Percentiles rank a stretch among this genome's conserved stretches.
Conservation (phyloP, 2,797 vertebrate species). For the Paedocypris micromegethes region DNA sequence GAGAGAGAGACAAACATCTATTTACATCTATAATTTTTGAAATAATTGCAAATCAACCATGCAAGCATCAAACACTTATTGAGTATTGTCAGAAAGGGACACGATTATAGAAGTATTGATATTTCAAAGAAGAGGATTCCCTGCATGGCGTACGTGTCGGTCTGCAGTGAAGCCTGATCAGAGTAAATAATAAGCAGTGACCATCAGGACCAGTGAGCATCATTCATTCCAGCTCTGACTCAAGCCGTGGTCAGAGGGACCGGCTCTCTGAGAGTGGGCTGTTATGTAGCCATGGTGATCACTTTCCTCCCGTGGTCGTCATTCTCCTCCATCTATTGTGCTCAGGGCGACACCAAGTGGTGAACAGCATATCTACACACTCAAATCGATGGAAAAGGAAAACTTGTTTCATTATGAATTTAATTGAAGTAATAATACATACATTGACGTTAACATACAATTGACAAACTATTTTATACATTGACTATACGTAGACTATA, state of each 20-base stretch:
- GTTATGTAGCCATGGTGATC: conserved; percentile 55
- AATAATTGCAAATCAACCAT: too few species aligned
- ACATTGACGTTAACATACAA: too few species aligned
- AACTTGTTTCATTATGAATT: too few species aligned
- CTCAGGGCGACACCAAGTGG: conserved; percentile 44
- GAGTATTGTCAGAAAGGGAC: neutral
- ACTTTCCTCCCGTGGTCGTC: conserved; percentile 28
- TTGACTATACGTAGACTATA: too few species aligned
- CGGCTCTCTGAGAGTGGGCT: conserved; percentile 51
- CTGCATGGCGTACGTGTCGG: neutral
- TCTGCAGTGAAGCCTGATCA: conserved; percentile 26
- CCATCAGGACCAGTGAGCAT: conserved; percentile 37
- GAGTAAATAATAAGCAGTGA: conserved; percentile 22
- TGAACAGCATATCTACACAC: neutral
- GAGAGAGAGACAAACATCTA: too few species aligned
- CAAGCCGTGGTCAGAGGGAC: conserved; percentile 48
- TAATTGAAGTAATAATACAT: too few species aligned
- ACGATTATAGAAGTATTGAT: neutral
- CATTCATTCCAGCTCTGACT: conserved; percentile 50
- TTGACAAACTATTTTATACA: too few species aligned
- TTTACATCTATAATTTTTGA: too few species aligned
- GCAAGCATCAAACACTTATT: too few species aligned
- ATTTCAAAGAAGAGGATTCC: neutral
- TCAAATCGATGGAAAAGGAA: neutral
- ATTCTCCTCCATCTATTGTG: conserved; percentile 13